phyloP scores from a whole-genome alignment of 2,113 vertebrate genomes.

The Ciconia stormi region DNA sequence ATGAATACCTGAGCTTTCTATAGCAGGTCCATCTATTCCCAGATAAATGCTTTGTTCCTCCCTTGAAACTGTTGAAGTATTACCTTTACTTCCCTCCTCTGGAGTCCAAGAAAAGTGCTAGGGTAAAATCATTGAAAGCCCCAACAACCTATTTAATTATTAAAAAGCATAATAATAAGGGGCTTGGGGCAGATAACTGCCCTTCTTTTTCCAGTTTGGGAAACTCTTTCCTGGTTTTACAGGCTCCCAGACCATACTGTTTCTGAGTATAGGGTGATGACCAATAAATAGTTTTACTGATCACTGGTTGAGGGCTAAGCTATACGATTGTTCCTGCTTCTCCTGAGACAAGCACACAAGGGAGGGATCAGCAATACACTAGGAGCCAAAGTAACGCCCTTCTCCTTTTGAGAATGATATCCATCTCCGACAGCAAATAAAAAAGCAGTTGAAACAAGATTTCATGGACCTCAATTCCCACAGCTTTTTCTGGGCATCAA shows the following conservation, averaged over 20 bases:
- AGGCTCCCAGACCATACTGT: not conserved
- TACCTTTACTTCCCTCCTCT: not conserved
- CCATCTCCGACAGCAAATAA: slow-evolving; percentile 58
- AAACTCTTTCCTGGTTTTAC: not conserved
- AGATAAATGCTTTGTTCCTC: not conserved
- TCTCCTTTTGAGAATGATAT: slow-evolving; percentile 51
- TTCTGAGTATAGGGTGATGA: not conserved
- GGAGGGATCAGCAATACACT: slow-evolving; percentile 12
- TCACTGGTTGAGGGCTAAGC: not conserved
- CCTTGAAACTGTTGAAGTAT: not conserved
- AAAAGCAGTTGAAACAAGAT: slow-evolving; percentile 75
- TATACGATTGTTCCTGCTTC: not conserved
- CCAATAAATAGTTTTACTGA: slow-evolving; percentile 37
- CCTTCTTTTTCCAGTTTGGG: not conserved
- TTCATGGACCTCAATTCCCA: slow-evolving; percentile 80
- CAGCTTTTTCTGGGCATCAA: slow-evolving; percentile 69
- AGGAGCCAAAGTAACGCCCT: slow-evolving; percentile 65
- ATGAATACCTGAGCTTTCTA: not conserved
- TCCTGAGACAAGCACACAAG: slow-evolving; percentile 25
- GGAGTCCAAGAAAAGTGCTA: not conserved
- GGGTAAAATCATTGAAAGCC: not conserved
- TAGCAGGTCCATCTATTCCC: not conserved
- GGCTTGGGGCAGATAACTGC: not conserved
- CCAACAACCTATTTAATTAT: not conserved
- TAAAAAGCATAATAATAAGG: not conserved